Evolutionary conservation across 1,140 invertebrate genomes (phyloP), one percentile per base, ranked within the genome.

Genomic region (Anthonomus grandis): DNA sequence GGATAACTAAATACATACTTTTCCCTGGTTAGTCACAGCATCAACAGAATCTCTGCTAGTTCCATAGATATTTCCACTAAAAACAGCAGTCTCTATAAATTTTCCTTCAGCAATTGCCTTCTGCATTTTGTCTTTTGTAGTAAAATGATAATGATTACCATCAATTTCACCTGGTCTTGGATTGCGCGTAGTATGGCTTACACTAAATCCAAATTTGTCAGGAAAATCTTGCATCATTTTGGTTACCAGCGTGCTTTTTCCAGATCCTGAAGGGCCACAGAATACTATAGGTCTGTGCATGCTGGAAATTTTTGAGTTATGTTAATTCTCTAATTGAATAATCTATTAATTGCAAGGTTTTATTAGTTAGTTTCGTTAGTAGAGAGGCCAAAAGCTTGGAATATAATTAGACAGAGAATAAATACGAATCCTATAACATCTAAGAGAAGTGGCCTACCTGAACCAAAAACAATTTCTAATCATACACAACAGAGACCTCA

Each of bases 51-150:
- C 78, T 77, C 95, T 94, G 71, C 95, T 97, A 63, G 96, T 99
- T 46, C 97, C 97, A 79, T 99, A 99, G 68, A 91, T 77, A 74
- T 99, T 98, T 8, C 90, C 91, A 63, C 94, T 91, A 70, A 95
- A 99, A 51, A 81, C 80, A 8, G 96, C 94, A 65, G 82, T 83
- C 78, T 99, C 97, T 51, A 99, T 83, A 75, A 99, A 99, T 63
- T 95, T 90, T 41, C 86, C 86, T 22, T 83, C 81, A 3, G 79
- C 76, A 39, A 98, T 86, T 38, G 86, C 84, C 18, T 81, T 71
- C 68, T 86, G 71, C 89, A 99, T 97, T 41, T 81, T 75, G 8
- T 83, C 79, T 58, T 78, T 79, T 8, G 74, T 78, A 0, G 89
- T 91, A 75, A 96, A 99, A 77, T 95, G 84, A 75, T 99, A 99